phyloP scores from a whole-genome alignment of 2,113 vertebrate species.

The Poeciliopsis retropinna region DNA sequence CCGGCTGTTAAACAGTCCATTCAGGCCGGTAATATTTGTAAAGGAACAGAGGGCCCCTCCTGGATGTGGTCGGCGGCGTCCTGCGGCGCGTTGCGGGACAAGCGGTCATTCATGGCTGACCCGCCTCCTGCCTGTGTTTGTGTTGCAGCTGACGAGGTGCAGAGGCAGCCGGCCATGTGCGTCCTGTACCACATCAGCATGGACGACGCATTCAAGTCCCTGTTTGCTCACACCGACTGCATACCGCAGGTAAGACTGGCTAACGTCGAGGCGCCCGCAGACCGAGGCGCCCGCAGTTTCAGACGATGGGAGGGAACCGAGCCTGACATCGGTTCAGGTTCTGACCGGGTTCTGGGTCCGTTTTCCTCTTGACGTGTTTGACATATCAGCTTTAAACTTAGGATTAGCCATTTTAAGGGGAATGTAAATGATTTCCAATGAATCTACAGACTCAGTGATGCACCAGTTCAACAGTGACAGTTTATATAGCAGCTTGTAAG shows the following conservation, averaged over 20 bases:
- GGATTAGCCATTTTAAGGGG: too few relatives aligned
- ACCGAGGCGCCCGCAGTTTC: slow-evolving; percentile 8
- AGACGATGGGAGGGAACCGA: too few relatives aligned
- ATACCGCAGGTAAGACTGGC: slow-evolving; percentile 90
- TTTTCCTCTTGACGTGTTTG: too few relatives aligned
- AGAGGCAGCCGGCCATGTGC: slow-evolving; percentile 91
- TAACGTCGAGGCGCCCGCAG: slow-evolving; percentile 44
- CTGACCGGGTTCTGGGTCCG: too few relatives aligned
- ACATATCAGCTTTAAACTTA: too few relatives aligned
- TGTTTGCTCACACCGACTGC: slow-evolving; percentile 94
- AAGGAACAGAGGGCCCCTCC: slow-evolving; percentile 33
- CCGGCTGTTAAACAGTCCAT: slow-evolving; percentile 42
- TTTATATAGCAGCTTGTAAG: too few relatives aligned
- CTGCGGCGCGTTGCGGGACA: slow-evolving; percentile 50
- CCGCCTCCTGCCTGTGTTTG: slow-evolving; percentile 58
- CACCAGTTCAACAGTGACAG: too few relatives aligned
- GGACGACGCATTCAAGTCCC: slow-evolving; percentile 91
- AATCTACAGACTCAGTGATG: too few relatives aligned
- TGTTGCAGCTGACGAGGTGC: slow-evolving; percentile 89
- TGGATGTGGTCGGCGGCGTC: slow-evolving; percentile 63
- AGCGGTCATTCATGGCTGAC: slow-evolving; percentile 61
- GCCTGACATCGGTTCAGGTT: too few relatives aligned
- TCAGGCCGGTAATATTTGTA: slow-evolving; percentile 58
- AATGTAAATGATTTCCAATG: too few relatives aligned
- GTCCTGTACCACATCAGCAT: slow-evolving; percentile 96